phyloP scores from a whole-genome alignment of 2,888 invertebrate genomes.

The Stenodera caucasica region DNA sequence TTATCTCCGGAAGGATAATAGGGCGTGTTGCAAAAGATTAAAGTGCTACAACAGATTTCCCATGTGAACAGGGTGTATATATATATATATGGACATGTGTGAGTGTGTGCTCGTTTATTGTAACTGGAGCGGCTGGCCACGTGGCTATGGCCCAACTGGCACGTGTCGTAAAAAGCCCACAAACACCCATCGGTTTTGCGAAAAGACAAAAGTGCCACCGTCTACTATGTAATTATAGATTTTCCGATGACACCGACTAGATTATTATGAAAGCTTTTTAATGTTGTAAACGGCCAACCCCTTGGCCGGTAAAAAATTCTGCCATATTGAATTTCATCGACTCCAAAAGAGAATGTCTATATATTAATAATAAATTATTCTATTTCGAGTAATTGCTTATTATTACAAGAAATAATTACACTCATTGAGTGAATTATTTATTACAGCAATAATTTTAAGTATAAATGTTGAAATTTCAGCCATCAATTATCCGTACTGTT shows the following conservation, averaged over 20 bases:
- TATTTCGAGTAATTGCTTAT: no score
- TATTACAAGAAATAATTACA: no score
- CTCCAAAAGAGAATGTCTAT: conserved; percentile 4
- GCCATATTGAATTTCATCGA: neutral
- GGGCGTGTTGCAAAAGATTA: conserved; percentile 26
- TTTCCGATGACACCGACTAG: conserved; percentile 15
- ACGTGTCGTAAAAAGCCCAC: conserved; percentile 40
- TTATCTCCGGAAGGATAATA: conserved; percentile 14
- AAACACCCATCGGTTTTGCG: conserved; percentile 28
- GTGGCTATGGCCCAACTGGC: conserved; percentile 31
- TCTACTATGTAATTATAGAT: conserved; percentile 21
- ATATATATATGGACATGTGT: neutral
- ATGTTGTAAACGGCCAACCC: conserved; percentile 15
- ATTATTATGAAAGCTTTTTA: conserved; percentile 11
- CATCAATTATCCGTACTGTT: neutral
- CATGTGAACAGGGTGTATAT: conserved; percentile 28
- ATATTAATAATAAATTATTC: no score
- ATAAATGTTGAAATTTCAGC: neutral
- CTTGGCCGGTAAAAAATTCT: neutral
- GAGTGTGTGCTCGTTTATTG: conserved; percentile 25
- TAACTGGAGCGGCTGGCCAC: conserved; percentile 41
- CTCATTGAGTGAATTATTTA: no score
- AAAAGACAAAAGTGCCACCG: conserved; percentile 14
- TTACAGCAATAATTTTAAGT: no score
- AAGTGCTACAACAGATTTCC: conserved; percentile 33